Evolutionary conservation across 2,888 invertebrate genomes (phyloP), one percentile per base, ranked within the genome.

Genomic region (Caenorhabditis doughertyi): DNA sequence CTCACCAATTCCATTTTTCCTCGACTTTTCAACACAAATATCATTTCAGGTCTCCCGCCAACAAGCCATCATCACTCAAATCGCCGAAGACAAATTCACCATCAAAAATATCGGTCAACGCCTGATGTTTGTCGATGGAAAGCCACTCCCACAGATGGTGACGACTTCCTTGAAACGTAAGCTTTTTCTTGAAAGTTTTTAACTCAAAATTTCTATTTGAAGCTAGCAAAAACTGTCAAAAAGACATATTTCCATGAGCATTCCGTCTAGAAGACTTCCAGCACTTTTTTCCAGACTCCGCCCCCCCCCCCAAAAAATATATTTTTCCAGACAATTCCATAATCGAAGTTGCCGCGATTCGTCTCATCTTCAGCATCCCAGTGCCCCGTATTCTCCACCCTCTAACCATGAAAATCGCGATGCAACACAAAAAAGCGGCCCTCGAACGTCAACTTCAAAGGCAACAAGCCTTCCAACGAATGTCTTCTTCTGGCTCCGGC

Each of bases 271-370:
- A 32, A 4, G 9, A 55, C 32, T 55, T 55, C 18, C n/a, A 55
- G 18, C 18, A 21, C 5, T n/a, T 44, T 44, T 49, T 49, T 8
- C 3, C 11, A 7, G 21, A 21, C 18, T 11, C 3, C 5, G 11
- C 49, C 21, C 49, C 18, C 18, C 23, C 23, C 21, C 51, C 18
- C 5, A 51, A 51, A 21, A 13, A n/a, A 3, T 5, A 18, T n/a
- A 51, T 32, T 27, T 25, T 70, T 73, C 9, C 62, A 91, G 96
- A 98, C 92, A 97, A 97, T 92, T 96, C 96, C 84, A 96, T 97
- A 13, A 95, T 98, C 70, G 98, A 98, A 71, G 84, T 90, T 9
- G 85, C 83, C 8, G 27, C 81, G 5, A 79, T 90, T 27, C 80
- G 82, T n/a, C 84, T 90, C 35, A 67, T 76, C 13, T 86, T 87